Evolutionary conservation across 2,888 invertebrate genomes (phyloP).

Genomic region (Phlogophora meticulosa): DNA sequence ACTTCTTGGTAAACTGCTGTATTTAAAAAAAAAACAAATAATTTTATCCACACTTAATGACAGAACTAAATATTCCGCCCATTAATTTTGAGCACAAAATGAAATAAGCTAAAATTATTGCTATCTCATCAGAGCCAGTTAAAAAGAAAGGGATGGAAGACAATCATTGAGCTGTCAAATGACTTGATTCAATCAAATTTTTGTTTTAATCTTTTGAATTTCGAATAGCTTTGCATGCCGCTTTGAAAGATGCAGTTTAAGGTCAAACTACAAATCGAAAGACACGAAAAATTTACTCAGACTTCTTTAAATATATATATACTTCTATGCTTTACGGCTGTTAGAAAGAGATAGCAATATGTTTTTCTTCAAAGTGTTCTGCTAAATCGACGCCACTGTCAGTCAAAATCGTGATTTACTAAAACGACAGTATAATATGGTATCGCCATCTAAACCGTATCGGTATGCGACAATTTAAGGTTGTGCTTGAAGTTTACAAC

Average conservation of each 20-base stretch:
- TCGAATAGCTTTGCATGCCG: neutral
- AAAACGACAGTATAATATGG: neutral
- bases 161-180: neutral
- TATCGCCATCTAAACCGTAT: too few species aligned
- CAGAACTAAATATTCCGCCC: constrained; percentile 24
- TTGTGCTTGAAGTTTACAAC: too few species aligned
- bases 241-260: neutral
- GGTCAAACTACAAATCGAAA: neutral
- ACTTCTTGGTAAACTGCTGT: constrained; percentile 51
- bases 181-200: too few species aligned
- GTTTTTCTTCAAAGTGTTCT: neutral
- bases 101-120: neutral
- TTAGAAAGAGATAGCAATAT: constrained; percentile 1
- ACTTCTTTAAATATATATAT: too few species aligned
- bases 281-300: neutral
- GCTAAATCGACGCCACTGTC: constrained; percentile 7
- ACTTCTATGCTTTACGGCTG: neutral
- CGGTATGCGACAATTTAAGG: too few species aligned
- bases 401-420: constrained; percentile 1
- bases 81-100: neutral
- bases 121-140: neutral
- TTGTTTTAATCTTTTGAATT: neutral
- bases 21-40: constrained; percentile 46
- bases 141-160: neutral
- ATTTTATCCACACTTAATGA: constrained; percentile 5